Percentiles rank a stretch among this genome's conserved stretches.
Conservation (phyloP, 1,140 invertebrate genomes). For the Anoplophora glabripennis region DNA sequence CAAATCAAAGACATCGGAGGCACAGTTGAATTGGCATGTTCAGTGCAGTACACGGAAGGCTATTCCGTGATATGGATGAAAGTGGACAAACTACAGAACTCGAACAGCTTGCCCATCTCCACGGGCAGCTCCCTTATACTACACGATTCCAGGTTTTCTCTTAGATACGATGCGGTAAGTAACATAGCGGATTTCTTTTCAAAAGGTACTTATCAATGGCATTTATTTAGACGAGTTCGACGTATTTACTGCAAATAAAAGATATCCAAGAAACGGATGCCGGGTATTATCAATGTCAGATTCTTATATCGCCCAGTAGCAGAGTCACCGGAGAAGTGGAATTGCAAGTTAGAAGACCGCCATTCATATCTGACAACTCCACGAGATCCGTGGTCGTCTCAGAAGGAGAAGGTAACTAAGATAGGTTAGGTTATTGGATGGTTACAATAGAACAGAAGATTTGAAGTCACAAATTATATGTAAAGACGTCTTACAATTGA, state of each 20-base stretch:
- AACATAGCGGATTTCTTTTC: neutral
- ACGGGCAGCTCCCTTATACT: constrained; percentile 78
- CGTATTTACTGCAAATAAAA: constrained; percentile 67
- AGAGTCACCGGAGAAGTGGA: constrained; percentile 80
- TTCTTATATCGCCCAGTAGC: constrained; percentile 74
- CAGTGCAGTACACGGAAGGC: constrained; percentile 83
- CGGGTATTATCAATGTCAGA: constrained; percentile 83
- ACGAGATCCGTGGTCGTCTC: constrained; percentile 81
- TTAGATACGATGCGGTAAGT: constrained; percentile 77
- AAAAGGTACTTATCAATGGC: neutral
- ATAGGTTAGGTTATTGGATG: too few species aligned
- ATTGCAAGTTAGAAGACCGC: constrained; percentile 78
- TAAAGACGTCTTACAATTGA: too few species aligned
- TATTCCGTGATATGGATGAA: constrained; percentile 81
- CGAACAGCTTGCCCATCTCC: constrained; percentile 70
- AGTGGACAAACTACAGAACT: constrained; percentile 52
- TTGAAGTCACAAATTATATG: too few species aligned
- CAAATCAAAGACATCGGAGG: constrained; percentile 90
- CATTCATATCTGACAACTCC: constrained; percentile 90
- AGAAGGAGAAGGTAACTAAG: constrained; percentile 64
- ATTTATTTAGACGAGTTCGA: constrained; percentile 41
- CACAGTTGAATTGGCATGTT: constrained; percentile 82
- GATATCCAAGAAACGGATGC: constrained; percentile 93
- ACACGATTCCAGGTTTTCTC: constrained; percentile 79
- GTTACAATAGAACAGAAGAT: too few species aligned